Conservation (phyloP, 2,797 vertebrate species). For the Lutjanus campechanus region DNA sequence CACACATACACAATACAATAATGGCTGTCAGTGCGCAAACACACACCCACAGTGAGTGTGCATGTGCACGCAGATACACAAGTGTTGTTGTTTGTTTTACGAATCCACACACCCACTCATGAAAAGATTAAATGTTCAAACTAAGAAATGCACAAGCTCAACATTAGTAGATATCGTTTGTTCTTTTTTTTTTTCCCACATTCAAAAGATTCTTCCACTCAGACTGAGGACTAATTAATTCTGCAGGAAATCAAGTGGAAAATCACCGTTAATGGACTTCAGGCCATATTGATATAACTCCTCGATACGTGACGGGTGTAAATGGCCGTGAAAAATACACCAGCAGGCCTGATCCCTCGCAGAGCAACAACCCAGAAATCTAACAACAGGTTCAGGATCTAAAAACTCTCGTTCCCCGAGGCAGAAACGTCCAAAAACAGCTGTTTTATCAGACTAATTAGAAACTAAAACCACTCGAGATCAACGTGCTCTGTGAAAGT, state of each 20-base stretch:
- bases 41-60: slow-evolving; percentile 9
- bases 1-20: background rate
- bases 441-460: slow-evolving; percentile 1
- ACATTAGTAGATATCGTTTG: background rate
- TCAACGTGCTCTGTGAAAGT: background rate
- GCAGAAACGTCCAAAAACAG: background rate
- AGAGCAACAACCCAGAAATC: background rate
- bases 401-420: background rate
- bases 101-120: background rate
- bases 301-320: slow-evolving; percentile 42
- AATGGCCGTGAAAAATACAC: slow-evolving; percentile 35
- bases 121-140: slow-evolving; percentile 24
- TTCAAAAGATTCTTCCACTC: background rate
- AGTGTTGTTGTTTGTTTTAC: background rate
- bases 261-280: slow-evolving; percentile 62
- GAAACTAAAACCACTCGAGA: background rate
- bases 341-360: background rate
- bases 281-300: slow-evolving; percentile 46
- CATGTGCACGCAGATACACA: background rate
- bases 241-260: slow-evolving; percentile 56
- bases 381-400: slow-evolving; percentile 1
- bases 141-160: background rate
- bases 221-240: slow-evolving; percentile 55
- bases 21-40: background rate
- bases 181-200: background rate